phyloP scores from a whole-genome alignment of 64 coral and sea anemone genomes.

The Anthopleura sola region DNA sequence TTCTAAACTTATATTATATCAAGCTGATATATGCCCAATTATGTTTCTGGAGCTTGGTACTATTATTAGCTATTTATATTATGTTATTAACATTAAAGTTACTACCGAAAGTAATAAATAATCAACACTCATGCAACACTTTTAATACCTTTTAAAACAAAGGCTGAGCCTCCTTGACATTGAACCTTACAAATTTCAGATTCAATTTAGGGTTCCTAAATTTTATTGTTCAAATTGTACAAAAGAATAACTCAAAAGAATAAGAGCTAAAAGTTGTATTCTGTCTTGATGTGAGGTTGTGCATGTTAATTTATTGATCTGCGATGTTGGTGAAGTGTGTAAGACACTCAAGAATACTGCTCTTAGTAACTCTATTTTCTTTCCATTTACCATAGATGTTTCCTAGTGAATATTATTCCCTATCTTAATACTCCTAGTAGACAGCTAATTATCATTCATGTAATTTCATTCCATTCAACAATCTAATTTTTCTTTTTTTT shows the following conservation, averaged over 20 bases:
- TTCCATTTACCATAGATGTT: no score
- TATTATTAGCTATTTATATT: no score
- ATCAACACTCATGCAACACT: background rate
- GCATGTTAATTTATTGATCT: background rate
- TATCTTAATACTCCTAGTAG: no score
- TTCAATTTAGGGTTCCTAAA: background rate
- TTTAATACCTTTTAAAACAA: background rate
- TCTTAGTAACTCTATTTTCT: no score
- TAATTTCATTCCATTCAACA: background rate
- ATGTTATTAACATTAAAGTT: no score
- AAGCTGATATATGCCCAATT: no score
- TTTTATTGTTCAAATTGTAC: background rate
- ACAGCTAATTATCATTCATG: background rate
- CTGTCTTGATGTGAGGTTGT: background rate
- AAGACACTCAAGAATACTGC: no score
- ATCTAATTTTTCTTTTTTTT: background rate
- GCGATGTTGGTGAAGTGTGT: no score
- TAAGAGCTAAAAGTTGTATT: background rate
- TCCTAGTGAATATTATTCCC: no score
- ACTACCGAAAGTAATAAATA: background rate
- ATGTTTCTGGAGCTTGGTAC: no score
- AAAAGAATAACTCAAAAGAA: background rate
- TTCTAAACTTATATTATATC: background rate
- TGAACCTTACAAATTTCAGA: background rate
- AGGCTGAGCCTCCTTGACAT: background rate